Conservation (phyloP, 37 sponge, comb jelly and placozoan species). For the Lycopodina hypogea region DNA sequence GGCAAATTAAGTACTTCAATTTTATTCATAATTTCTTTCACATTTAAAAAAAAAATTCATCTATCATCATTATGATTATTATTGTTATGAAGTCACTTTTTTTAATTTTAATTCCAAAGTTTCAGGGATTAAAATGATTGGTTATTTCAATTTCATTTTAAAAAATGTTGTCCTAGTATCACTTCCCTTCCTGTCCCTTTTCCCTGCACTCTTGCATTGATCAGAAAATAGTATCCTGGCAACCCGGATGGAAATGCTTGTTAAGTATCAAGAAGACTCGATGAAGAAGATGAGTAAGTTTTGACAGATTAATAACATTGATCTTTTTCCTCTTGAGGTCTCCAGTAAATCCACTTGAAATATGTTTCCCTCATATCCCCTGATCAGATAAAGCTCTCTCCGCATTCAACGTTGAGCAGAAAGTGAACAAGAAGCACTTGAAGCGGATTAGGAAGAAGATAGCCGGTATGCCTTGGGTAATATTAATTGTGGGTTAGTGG, state of each 20-base stretch:
- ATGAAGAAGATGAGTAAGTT: slow-evolving; percentile 57
- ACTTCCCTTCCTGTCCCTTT: not conserved
- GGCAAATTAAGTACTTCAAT: no score
- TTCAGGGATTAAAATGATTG: no score
- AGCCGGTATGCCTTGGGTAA: slow-evolving; percentile 19
- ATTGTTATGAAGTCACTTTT: no score
- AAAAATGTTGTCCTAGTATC: no score
- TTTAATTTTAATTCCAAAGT: no score
- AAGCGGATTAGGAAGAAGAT: slow-evolving; percentile 38
- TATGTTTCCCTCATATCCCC: no score
- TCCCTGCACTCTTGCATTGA: not conserved
- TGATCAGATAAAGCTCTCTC: slow-evolving; percentile 42
- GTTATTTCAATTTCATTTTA: no score
- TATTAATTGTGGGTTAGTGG: not conserved
- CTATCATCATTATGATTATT: no score
- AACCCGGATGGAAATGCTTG: slow-evolving; percentile 57
- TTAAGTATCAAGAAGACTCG: slow-evolving; percentile 36
- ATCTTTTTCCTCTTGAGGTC: not conserved
- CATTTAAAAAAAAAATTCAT: no score
- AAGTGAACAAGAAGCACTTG: slow-evolving; percentile 43
- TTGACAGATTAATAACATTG: not conserved
- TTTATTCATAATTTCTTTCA: no score
- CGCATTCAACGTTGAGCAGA: slow-evolving; percentile 32
- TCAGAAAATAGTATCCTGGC: slow-evolving; percentile 74
- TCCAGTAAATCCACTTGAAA: no score